A percentile compares a stretch with the other conserved stretches of the same genome.
Evolutionary conservation across 2,888 invertebrate species (phyloP).

Genomic region (Marasmarcha lunaedactyla): DNA sequence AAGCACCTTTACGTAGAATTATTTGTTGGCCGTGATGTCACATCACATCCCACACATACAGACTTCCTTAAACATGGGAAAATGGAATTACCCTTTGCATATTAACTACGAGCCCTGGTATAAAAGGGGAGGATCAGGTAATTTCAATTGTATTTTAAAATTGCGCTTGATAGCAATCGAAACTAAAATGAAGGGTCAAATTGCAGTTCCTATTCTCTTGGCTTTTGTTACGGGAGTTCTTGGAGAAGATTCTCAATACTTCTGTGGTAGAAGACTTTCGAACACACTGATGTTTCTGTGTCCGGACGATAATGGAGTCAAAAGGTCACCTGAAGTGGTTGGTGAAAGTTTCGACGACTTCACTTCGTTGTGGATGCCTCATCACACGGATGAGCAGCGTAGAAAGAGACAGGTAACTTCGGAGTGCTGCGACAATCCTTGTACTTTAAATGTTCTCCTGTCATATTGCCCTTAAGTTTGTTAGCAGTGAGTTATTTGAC

Average conservation of each 20-base stretch:
- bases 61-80: not conserved
- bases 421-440: slow-evolving; percentile 26
- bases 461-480: too few species aligned
- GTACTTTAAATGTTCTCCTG: slow-evolving; percentile 20
- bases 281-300: slow-evolving; percentile 15
- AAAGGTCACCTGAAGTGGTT: slow-evolving; percentile 2
- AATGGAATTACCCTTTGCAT: not conserved
- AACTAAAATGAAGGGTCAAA: not conserved
- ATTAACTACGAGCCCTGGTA: not conserved
- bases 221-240: not conserved
- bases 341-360: slow-evolving; percentile 4
- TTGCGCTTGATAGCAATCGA: not conserved
- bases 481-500: too few species aligned
- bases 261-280: slow-evolving; percentile 17
- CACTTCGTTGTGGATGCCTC: slow-evolving; percentile 6
- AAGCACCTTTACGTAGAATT: too few species aligned
- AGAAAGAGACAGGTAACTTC: slow-evolving; percentile 19
- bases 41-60: not conserved
- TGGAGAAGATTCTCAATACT: slow-evolving; percentile 7
- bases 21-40: not conserved
- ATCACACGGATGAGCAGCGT: slow-evolving; percentile 5
- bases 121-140: not conserved
- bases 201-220: not conserved
- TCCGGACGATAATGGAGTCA: slow-evolving; percentile 2
- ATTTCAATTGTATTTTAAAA: not conserved